Percentiles rank a stretch among this genome's conserved stretches.
Conservation (phyloP, 2,888 invertebrate species). For the Protophormia terraenovae region DNA sequence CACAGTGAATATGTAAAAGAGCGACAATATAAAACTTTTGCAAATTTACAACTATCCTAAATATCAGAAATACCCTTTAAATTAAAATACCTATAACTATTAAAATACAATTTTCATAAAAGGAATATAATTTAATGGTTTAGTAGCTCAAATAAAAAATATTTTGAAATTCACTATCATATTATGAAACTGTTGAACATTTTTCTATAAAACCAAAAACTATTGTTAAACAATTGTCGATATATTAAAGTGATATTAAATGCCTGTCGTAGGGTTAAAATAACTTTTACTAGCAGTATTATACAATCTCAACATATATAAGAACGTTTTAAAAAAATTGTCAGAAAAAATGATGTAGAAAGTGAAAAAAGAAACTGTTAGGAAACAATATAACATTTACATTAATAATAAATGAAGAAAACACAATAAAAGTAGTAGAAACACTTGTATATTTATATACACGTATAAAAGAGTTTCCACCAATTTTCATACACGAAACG, state of each 20-base stretch:
- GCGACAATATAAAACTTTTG: neutral
- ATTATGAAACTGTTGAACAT: no score
- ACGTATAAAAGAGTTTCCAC: neutral
- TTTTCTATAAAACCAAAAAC: no score
- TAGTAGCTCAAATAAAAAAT: no score
- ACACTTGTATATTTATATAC: neutral
- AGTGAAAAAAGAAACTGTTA: conserved; percentile 5
- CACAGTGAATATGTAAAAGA: neutral
- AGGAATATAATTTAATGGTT: no score
- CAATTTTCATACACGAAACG: neutral
- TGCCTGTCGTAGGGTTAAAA: neutral
- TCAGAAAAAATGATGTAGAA: conserved; percentile 20
- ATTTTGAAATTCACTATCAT: no score
- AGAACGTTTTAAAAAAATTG: conserved; percentile 31
- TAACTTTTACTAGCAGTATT: neutral
- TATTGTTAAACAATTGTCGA: no score
- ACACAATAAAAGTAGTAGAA: neutral
- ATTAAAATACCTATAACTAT: no score
- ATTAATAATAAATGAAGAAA: conserved; percentile 20
- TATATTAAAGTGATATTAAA: no score
- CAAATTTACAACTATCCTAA: neutral
- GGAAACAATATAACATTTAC: conserved; percentile 2
- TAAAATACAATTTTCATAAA: no score
- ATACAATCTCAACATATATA: neutral
- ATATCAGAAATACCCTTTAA: neutral